Evolutionary conservation across 2,113 vertebrate genomes (phyloP).

Genomic region (Amia ocellicauda): DNA sequence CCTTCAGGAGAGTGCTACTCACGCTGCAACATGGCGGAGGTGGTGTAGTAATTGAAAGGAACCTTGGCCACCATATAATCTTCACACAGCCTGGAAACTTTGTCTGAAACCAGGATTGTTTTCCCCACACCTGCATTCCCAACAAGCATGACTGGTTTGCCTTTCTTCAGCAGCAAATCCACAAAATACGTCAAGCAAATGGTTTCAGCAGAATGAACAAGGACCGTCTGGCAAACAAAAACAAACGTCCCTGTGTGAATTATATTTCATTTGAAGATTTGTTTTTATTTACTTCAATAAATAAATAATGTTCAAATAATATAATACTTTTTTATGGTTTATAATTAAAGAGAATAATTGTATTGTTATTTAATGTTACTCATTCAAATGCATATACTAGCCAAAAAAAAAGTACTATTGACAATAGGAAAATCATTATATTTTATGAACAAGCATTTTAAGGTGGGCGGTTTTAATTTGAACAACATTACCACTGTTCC

Average conservation of each 20-base stretch:
- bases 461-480: too few relatives aligned
- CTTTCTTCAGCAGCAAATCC: slow-evolving; percentile 63
- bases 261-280: too few relatives aligned
- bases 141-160: slow-evolving; percentile 56
- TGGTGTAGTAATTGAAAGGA: slow-evolving; percentile 61
- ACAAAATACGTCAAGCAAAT: slow-evolving; percentile 59
- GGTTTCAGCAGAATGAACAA: slow-evolving; percentile 58
- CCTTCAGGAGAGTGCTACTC: slow-evolving; percentile 42
- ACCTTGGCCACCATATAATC: slow-evolving; percentile 56
- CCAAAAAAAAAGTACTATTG: too few relatives aligned
- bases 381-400: too few relatives aligned
- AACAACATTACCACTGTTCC: too few relatives aligned
- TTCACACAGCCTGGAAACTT: slow-evolving; percentile 60
- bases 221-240: slow-evolving; percentile 46
- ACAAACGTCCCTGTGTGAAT: slow-evolving; percentile 22
- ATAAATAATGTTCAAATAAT: too few relatives aligned
- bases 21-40: slow-evolving; percentile 55
- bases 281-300: too few relatives aligned
- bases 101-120: slow-evolving; percentile 58
- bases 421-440: too few relatives aligned
- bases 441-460: too few relatives aligned
- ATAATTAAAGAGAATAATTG: too few relatives aligned
- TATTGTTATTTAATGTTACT: too few relatives aligned
- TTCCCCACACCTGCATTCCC: slow-evolving; percentile 66
- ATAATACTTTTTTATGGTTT: too few relatives aligned